Base-by-base conservation (phyloP, 2,113 vertebrate genomes). In the Accipiter virgatus region DNA sequence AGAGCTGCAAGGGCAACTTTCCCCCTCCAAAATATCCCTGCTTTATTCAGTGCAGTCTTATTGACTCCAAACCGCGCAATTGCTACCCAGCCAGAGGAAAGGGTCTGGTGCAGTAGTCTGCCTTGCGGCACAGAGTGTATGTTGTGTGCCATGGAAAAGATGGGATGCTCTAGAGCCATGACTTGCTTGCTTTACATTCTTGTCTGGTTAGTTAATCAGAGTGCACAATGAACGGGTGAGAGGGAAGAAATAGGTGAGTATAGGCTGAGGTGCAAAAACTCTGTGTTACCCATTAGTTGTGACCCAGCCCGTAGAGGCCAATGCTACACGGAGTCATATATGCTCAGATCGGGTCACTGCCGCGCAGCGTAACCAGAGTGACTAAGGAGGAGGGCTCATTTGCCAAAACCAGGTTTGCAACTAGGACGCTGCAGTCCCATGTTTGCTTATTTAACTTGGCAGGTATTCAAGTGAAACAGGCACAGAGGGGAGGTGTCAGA, bases 401-500 rank as follows among this genome's bases (percentile, higher is more conserved):
- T 84, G 53, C 73, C 81, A 82, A 88, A 93, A 75, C 0, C 50
- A 56, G 45, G 23, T 79, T 75, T 88, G 83, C 67, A 88, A 70
- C 80, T 84, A 86, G 92, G 87, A 84, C 1, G 0, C 84, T 8
- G 7, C 61, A 79, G 79, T 88, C 74, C 36, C 19, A 3, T 86
- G 67, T 96, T 96, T 95, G 56, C 82, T 94, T 93, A 47, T 92
- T 95, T 96, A 96, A 86, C 55, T 95, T 97, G 95, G 94, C 93
- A 88, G 55, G 72, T 79, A 32, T 88, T 95, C 94, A 84, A 92
- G 71, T 55, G 80, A 96, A 93, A 78, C 45, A 74, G 81, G 68
- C 96, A 88, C 0, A 1, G 70, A 77, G 50, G 72, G 90, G 82
- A 94, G 72, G 95, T 93, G 93, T 92, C 85, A 79, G 71, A 75